Evolutionary conservation across 2,113 vertebrate species (phyloP), one percentile per base, ranked within the genome.

Genomic region (Perognathus longimembris): DNA sequence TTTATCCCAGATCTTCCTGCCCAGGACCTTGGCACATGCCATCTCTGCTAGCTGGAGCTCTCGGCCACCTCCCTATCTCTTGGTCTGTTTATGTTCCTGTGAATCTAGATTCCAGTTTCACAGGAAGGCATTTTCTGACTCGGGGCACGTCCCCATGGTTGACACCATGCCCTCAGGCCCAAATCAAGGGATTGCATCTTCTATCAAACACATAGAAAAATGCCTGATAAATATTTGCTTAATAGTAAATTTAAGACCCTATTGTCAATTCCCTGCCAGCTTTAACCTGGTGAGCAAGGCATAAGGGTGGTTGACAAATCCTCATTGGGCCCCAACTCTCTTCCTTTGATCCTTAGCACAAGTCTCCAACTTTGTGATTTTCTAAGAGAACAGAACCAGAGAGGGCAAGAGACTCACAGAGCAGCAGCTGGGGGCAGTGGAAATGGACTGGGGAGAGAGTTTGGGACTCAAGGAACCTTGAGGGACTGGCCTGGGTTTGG

Each of bases 391-490:
- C 50, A 54, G 36, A 57, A 32, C 40, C 80, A 80, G 88, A 84
- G 75, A 81, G 38, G 67, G 38, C 21, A 57, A 80, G 61, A 10
- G 28, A 12, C 67, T 78, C 84, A 93, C 84, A 91, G 67, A 88
- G 83, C n/a, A 26, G 1, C 26, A 22, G 30, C 10, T 67, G 34
- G 50, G 45, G 38, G 34, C 38, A 6, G 14, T 34, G 12, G 8
- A 6, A n/a, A 0, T 1, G 24, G 15, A 59, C 20, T n/a, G 40
- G 12, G 50, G 15, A 54, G 50, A 18, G 50, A 54, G 50, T 54
- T 54, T 18, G 50, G 15, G 50, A 54, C 50, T 54, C 15, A 12
- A 54, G 50, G 50, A 54, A 54, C 50, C 50, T 32, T 0, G 1
- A 12, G 24, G n/a, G 15, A 8, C 24, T 6, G 24, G 38, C 11